Evolutionary conservation across 1,140 invertebrate species (phyloP), one percentile per base, ranked within the genome.

Genomic region (Drosophila santomea): DNA sequence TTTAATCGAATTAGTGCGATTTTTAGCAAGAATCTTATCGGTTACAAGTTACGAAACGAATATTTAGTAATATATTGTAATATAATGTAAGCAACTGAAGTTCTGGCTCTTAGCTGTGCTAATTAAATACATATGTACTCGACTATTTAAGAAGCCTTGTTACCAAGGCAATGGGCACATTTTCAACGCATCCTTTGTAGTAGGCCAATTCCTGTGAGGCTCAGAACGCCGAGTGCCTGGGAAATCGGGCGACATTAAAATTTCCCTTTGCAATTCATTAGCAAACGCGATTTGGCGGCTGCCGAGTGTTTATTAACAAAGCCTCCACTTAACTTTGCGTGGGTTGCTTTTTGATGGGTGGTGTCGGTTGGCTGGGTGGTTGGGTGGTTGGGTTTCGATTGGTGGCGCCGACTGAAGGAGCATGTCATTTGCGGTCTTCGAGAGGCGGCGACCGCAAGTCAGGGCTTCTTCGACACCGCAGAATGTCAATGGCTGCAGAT

Each of bases 381-480:
- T 39, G 1, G 17, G 6, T 41, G 35, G 52, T 23, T 14, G 20
- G 20, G 20, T 20, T 35, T 35, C 17, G 45, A 36, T 17, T 12
- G n/a, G 6, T n/a, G 36, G 14, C 15, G 36, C 25, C 25, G 12
- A 43, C 41, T 38, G 38, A 45, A 54, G 56, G 32, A 28, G 15
- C 59, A 66, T 66, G 52, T 63, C 73, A 66, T 75, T 75, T 54
- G 71, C 23, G 72, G 43, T 45, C 12, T 28, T 58, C 5, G 6
- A 28, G 8, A 8, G 25, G 11, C 43, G 45, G 15, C 35, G 44
- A 66, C 73, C 73, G 15, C 73, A 75, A 54, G 54, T 57, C 39
- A 67, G 45, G 73, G 25, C 35, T 64, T 12, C 47, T 23, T 32
- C 28, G 38, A 20, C 32, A 25, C 67, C 68, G 36, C 66, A 71